Base-by-base conservation (phyloP, 2,113 vertebrate genomes). In the zebrafish (Danio rerio) region DNA sequence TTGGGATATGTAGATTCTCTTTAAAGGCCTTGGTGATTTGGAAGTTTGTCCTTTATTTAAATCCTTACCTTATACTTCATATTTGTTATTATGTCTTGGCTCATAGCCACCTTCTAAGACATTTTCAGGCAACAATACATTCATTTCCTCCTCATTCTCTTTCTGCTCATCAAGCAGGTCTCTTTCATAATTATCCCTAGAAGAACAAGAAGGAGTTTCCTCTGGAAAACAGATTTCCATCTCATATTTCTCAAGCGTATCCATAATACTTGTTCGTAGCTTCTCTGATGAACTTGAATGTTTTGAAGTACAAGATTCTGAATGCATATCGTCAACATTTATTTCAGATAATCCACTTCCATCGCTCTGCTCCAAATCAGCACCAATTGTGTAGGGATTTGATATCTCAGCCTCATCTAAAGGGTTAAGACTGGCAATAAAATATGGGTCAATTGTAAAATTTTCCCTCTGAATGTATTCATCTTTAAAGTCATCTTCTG, bases 101-200 rank as follows among this genome's bases (percentile, higher is more conserved):
- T 86, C 85, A 16, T 89, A 89, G 20, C 20, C 59, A n/a, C 21
- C 69, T 9, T 7, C n/a, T 9, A 59, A 65, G 69, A 2, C 4
- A 10, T 5, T 10, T 53, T 40, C 58, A 15, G n/a, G 6, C 7
- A 1, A 6, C 8, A n/a, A 9, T 9, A 15, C 31, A 20, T 5
- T 49, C 7, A 0, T 42, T 31, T 52, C 71, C 16, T 82, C 62
- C 5, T 31, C 43, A 1, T 56, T 16, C 6, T 21, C 5, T 0
- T 13, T 65, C 47, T 78, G 47, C 0, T n/a, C 52, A 11, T 21
- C 49, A 12, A 11, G 43, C 9, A 58, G 11, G 75, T 78, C 69
- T 11, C 2, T 42, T 59, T 20, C 45, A 21, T 6, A 18, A 7
- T 0, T 6, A 50, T 42, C 10, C 9, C 3, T 15, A 47, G 59